These are phyloP conservation scores for Hydrochoerus hydrochaeris DNA, from an alignment of 2,113 vertebrate genomes.

Conservation along the genomic window DNA sequence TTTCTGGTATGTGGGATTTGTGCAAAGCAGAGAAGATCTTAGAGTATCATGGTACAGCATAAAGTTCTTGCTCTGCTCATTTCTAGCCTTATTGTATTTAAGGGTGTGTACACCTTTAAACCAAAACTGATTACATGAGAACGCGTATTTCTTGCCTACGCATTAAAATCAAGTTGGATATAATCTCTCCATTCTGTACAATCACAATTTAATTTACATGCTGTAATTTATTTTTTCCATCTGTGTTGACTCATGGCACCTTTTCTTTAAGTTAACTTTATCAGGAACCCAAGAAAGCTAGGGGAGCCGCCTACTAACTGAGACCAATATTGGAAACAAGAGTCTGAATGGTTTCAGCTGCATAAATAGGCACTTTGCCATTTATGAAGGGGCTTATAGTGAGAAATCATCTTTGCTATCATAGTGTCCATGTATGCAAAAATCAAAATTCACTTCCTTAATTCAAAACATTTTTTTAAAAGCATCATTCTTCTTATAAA, in stretches of 20 bases:
- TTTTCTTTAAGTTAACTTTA: slow-evolving; percentile 32
- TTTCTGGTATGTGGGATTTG: neutral
- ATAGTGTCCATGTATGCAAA: neutral
- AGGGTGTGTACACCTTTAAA: neutral
- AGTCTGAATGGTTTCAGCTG: neutral
- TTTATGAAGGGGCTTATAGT: neutral
- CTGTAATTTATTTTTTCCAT: slow-evolving; percentile 12
- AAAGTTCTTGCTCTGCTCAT: neutral
- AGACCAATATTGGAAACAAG: neutral
- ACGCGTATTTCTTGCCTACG: neutral
- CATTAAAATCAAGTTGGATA: slow-evolving; percentile 45
- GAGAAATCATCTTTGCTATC: neutral
- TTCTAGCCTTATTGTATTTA: neutral
- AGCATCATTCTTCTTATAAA: neutral
- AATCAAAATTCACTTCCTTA: slow-evolving; percentile 16
- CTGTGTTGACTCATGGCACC: slow-evolving; percentile 4
- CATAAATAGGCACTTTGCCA: neutral
- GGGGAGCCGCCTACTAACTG: neutral
- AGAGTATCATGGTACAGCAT: neutral
- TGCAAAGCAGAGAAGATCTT: neutral
- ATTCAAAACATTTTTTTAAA: slow-evolving; percentile 31
- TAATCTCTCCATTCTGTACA: slow-evolving; percentile 11
- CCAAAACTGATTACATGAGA: neutral
- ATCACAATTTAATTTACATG: slow-evolving; percentile 21
- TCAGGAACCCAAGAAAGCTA: slow-evolving; percentile 24